A percentile compares a stretch with the other conserved stretches of the same genome.
Evolutionary conservation across 2,113 vertebrate genomes (phyloP).

Genomic region (Oophaga pumilio): DNA sequence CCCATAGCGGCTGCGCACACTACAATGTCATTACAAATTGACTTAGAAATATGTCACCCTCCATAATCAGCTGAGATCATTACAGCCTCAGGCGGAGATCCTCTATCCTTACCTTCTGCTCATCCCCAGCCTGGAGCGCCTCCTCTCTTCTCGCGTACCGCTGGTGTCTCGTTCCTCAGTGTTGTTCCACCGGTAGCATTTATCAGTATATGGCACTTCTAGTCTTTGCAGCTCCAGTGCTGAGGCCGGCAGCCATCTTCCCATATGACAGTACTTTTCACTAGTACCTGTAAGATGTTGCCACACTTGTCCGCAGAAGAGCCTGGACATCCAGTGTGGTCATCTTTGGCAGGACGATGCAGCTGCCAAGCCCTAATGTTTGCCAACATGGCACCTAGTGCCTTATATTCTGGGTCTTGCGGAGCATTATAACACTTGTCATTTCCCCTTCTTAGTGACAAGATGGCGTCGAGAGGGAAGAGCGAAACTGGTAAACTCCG

Average conservation of each 20-base stretch:
- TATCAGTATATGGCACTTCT: background rate
- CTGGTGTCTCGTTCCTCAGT: background rate
- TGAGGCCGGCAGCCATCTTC: background rate
- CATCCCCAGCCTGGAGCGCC: background rate
- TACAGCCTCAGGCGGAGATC: background rate
- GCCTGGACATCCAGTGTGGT: background rate
- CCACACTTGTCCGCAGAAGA: background rate
- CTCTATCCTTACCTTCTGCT: background rate
- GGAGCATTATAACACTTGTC: background rate
- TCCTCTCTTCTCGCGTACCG: background rate
- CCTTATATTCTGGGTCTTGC: background rate
- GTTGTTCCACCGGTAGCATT: background rate
- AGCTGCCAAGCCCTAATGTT: too few species aligned
- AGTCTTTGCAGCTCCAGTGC: background rate
- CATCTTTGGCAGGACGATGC: background rate
- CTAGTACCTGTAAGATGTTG: background rate
- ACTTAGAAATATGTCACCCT: too few species aligned
- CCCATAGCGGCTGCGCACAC: too few species aligned
- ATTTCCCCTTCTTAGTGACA: background rate
- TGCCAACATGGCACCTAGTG: too few species aligned
- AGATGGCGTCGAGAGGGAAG: conserved; percentile 95
- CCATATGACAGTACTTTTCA: background rate
- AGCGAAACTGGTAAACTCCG: conserved; percentile 91
- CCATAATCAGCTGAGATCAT: too few species aligned
- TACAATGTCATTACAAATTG: too few species aligned